Percentiles rank a stretch among this genome's conserved stretches.
These are phyloP conservation scores for Trachelus troglodyta DNA, from an alignment of 2,888 invertebrate genomes.

Conservation along the genomic window DNA sequence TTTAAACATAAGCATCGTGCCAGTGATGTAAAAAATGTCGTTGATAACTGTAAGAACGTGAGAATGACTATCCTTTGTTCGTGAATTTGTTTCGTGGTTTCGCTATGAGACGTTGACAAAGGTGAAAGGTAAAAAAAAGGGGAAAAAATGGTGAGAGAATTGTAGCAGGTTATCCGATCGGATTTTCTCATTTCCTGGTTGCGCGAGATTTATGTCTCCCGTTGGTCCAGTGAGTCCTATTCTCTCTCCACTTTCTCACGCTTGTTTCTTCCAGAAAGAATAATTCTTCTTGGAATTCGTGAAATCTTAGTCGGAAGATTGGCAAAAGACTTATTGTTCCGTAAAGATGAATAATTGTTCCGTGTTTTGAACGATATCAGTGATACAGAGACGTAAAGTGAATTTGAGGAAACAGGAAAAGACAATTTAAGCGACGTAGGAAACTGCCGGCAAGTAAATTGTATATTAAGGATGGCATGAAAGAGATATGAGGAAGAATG, in stretches of 20 bases:
- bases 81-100: not conserved
- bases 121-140: not conserved
- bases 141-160: not conserved
- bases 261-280: not conserved
- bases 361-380: not conserved
- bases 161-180: not conserved
- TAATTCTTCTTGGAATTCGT: not conserved
- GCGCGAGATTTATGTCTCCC: not conserved
- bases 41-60: not conserved
- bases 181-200: not conserved
- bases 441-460: not conserved
- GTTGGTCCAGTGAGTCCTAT: not conserved
- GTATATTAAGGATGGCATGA: not conserved
- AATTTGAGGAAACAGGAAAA: not conserved
- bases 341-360: not conserved
- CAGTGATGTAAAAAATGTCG: not conserved
- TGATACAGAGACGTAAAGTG: not conserved
- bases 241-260: not conserved
- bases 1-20: not conserved
- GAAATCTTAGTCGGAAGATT: not conserved
- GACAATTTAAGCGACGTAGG: not conserved
- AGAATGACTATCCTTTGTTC: not conserved
- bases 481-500: not conserved
- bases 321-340: not conserved
- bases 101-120: not conserved